Evolutionary conservation across 2,113 vertebrate species (phyloP).

Genomic region (Poeciliopsis prolifica): DNA sequence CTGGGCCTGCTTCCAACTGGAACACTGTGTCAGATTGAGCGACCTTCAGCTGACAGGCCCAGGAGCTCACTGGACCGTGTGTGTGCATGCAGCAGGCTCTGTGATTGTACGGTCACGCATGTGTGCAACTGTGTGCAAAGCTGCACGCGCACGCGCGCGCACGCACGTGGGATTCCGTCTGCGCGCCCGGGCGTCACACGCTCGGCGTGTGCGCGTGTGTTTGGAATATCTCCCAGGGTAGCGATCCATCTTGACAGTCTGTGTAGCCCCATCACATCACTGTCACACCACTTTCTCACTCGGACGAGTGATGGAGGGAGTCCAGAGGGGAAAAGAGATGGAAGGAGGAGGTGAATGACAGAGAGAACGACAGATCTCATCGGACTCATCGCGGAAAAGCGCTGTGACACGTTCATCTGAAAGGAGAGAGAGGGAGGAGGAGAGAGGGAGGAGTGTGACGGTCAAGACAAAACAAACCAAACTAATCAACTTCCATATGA

Average conservation of each 20-base stretch:
- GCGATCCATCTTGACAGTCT: slow-evolving; percentile 74
- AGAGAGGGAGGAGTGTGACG: slow-evolving; percentile 21
- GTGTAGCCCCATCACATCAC: slow-evolving; percentile 73
- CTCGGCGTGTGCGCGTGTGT: slow-evolving; percentile 23
- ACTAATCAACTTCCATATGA: slow-evolving; percentile 36
- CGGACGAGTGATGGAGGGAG: slow-evolving; percentile 66
- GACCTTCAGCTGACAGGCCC: slow-evolving; percentile 73
- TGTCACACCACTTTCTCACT: slow-evolving; percentile 69
- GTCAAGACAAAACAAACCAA: slow-evolving; percentile 47
- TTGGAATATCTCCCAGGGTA: slow-evolving; percentile 60
- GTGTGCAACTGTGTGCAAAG: slow-evolving; percentile 62
- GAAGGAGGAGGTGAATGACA: slow-evolving; percentile 46
- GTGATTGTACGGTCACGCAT: slow-evolving; percentile 64
- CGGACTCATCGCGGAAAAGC: slow-evolving; percentile 64
- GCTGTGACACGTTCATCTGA: slow-evolving; percentile 57
- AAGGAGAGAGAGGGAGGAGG: slow-evolving; percentile 5
- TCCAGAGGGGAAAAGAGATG: slow-evolving; percentile 51
- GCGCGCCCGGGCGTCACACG: slow-evolving; percentile 37
- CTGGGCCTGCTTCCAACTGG: slow-evolving; percentile 67
- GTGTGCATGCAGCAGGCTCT: slow-evolving; percentile 40
- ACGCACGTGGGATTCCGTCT: slow-evolving; percentile 46
- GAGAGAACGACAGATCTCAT: slow-evolving; percentile 62
- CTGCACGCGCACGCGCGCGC: slow-evolving; percentile 64
- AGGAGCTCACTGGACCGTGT: slow-evolving; percentile 68
- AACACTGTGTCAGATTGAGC: slow-evolving; percentile 75